A percentile compares a stretch with the other conserved stretches of the same genome.
Conservation (phyloP, 2,113 vertebrate genomes). For the Craseonycteris thonglongyai region DNA sequence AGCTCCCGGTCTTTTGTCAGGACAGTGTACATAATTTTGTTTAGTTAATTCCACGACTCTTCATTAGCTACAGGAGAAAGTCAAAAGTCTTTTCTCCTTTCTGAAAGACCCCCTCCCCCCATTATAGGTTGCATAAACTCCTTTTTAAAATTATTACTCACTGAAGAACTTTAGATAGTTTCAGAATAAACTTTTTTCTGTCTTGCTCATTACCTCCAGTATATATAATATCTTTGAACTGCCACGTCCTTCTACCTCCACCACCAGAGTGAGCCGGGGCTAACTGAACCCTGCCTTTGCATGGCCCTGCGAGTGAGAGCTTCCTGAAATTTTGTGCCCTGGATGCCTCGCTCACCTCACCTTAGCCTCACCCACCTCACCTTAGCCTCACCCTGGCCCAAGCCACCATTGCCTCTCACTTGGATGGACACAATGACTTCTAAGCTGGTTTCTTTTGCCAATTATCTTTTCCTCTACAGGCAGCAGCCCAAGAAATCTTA, state of each 20-base stretch:
- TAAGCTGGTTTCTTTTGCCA: neutral
- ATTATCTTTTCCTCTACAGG: neutral
- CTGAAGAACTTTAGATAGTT: neutral
- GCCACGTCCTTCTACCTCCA: neutral
- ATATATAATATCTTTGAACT: neutral
- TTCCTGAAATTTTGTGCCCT: neutral
- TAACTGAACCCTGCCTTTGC: neutral
- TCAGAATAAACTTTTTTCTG: neutral
- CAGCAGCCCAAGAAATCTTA: neutral
- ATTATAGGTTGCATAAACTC: neutral
- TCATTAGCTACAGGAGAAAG: neutral
- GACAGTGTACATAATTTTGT: neutral
- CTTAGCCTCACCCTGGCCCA: neutral
- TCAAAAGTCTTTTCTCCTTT: neutral
- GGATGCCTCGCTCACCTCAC: accelerated
- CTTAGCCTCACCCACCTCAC: neutral
- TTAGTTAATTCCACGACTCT: neutral
- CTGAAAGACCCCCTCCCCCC: neutral
- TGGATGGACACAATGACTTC: neutral
- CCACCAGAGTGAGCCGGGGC: neutral
- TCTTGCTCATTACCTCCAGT: neutral
- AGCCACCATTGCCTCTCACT: neutral
- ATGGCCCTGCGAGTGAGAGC: neutral
- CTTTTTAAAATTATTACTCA: neutral
- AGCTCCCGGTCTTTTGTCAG: neutral